A percentile compares a stretch with the other conserved stretches of the same genome.
Evolutionary conservation across 2,113 vertebrate genomes (phyloP).

Genomic region (Pluvianellus socialis): DNA sequence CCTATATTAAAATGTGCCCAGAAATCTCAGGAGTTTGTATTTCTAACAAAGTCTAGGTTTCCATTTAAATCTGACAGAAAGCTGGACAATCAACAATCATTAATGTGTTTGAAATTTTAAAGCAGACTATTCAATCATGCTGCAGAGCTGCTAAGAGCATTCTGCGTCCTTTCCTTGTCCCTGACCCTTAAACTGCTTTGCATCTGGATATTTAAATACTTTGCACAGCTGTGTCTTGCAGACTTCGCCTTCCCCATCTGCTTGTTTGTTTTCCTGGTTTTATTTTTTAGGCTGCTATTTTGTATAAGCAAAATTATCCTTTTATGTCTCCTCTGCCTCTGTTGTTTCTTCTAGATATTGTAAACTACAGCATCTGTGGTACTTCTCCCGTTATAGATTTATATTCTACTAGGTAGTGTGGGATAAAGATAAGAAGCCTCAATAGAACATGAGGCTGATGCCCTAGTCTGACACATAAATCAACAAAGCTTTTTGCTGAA

Average conservation of each 20-base stretch:
- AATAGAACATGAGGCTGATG: background rate
- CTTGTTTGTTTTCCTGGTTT: slow-evolving; percentile 79
- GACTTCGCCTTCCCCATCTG: slow-evolving; percentile 74
- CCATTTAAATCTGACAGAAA: background rate
- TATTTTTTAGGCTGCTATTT: slow-evolving; percentile 77
- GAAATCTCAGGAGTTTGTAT: background rate
- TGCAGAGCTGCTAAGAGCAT: background rate
- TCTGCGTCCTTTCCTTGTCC: slow-evolving; percentile 2
- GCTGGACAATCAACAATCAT: background rate
- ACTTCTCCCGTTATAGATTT: slow-evolving; percentile 46
- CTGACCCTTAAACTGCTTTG: slow-evolving; percentile 53
- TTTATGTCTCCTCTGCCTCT: slow-evolving; percentile 63
- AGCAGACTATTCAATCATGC: background rate
- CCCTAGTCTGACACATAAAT: slow-evolving; percentile 16
- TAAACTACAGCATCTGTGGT: slow-evolving; percentile 62
- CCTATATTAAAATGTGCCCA: background rate
- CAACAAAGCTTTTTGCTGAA: slow-evolving; percentile 14
- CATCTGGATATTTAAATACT: slow-evolving; percentile 76
- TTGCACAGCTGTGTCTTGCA: slow-evolving; percentile 74
- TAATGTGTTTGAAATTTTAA: background rate
- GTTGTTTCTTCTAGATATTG: slow-evolving; percentile 60
- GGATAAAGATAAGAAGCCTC: background rate
- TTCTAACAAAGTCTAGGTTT: background rate
- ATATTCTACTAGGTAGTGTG: slow-evolving; percentile 43
- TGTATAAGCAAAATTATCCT: slow-evolving; percentile 82